These are phyloP conservation scores for Dasypolia templi DNA, from an alignment of 2,888 invertebrate species.

Conservation along the genomic window DNA sequence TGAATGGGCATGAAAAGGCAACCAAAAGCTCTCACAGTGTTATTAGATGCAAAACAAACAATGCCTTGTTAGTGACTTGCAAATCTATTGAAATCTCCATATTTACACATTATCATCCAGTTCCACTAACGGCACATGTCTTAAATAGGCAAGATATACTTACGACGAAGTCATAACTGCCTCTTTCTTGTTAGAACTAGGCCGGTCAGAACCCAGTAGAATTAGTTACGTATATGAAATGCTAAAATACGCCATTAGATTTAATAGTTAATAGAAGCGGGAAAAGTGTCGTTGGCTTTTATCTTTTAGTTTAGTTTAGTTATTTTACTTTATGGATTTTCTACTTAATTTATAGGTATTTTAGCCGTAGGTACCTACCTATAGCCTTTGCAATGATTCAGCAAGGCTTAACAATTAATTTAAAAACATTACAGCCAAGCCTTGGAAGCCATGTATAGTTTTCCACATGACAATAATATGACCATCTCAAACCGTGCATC, in stretches of 20 bases:
- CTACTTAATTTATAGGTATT: not conserved
- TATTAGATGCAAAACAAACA: not conserved
- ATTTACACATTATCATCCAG: not conserved
- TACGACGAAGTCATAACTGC: constrained; percentile 34
- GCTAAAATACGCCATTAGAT: constrained; percentile 22
- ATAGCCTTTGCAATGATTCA: not conserved
- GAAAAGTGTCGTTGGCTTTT: not conserved
- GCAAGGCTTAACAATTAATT: no score
- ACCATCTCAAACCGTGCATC: not conserved
- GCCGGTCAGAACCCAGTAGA: not conserved
- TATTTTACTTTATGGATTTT: not conserved
- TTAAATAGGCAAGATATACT: constrained; percentile 17
- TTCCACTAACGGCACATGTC: not conserved
- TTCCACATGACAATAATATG: not conserved
- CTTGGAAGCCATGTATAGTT: not conserved
- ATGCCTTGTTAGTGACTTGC: not conserved
- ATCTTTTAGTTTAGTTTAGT: constrained; percentile 13
- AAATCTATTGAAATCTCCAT: constrained; percentile 6
- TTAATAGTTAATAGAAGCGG: constrained; percentile 41
- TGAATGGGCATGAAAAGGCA: not conserved
- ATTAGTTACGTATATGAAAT: constrained; percentile 41
- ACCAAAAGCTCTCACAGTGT: not conserved
- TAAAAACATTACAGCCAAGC: no score
- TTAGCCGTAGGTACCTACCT: not conserved
- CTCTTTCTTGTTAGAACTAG: constrained; percentile 17